Percentiles rank a stretch among this genome's conserved stretches.
These are phyloP conservation scores for Cryptus viduatorius DNA, from an alignment of 2,888 invertebrate species.

Conservation along the genomic window DNA sequence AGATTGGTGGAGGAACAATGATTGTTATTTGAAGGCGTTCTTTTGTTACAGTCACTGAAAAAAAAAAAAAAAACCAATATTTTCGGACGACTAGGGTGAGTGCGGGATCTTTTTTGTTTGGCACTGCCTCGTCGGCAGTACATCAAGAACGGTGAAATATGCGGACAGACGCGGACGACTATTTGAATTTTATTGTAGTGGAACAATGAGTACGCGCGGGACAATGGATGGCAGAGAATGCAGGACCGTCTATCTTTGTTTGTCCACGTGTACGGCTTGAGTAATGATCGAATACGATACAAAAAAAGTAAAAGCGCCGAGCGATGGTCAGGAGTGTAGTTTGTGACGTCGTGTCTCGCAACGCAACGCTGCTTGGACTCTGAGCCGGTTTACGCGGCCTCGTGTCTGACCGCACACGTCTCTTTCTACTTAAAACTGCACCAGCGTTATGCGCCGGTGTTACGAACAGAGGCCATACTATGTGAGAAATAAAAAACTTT, in stretches of 20 bases:
- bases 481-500: too few relatives aligned
- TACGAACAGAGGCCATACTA: too few relatives aligned
- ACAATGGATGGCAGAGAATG: slow-evolving; percentile 54
- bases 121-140: slow-evolving; percentile 25
- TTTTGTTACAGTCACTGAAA: neutral
- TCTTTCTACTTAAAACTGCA: neutral
- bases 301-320: slow-evolving; percentile 50
- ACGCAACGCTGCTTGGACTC: neutral
- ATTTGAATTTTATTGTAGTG: slow-evolving; percentile 66
- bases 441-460: too few relatives aligned
- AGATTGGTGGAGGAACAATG: neutral
- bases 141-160: slow-evolving; percentile 59
- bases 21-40: neutral
- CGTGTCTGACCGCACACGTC: slow-evolving; percentile 18
- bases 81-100: neutral
- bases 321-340: slow-evolving; percentile 15
- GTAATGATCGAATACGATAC: slow-evolving; percentile 56
- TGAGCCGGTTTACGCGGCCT: neutral
- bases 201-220: slow-evolving; percentile 59
- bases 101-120: slow-evolving; percentile 29
- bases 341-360: neutral
- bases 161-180: slow-evolving; percentile 45
- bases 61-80: slow-evolving; percentile 14
- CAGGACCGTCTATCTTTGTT: slow-evolving; percentile 35
- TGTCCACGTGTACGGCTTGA: slow-evolving; percentile 45